These are phyloP conservation scores for Rhabdophis nuchalis DNA, from an alignment of 2,797 vertebrate genomes.

Conservation along the genomic window DNA sequence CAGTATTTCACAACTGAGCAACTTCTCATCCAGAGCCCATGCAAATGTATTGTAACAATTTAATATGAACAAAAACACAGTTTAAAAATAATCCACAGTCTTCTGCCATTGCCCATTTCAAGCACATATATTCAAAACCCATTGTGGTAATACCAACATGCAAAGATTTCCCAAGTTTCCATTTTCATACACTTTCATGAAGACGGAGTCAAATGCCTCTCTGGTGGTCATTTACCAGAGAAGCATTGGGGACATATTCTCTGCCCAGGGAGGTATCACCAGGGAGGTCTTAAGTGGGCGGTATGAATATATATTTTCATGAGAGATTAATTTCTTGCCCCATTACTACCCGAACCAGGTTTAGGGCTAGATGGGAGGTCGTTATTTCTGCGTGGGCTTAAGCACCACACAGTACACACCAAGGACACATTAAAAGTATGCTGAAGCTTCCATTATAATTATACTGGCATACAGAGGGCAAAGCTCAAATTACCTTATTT, in stretches of 20 bases:
- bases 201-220: neutral
- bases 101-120: neutral
- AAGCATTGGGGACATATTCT: neutral
- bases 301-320: neutral
- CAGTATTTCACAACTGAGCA: neutral
- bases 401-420: neutral
- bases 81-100: neutral
- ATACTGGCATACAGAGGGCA: neutral
- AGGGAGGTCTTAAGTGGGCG: neutral
- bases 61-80: neutral
- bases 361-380: neutral
- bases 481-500: neutral
- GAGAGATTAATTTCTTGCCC: neutral
- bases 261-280: neutral
- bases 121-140: neutral
- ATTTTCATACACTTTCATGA: neutral
- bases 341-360: neutral
- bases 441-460: neutral
- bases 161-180: neutral
- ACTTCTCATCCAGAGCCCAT: neutral
- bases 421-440: neutral
- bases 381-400: neutral
- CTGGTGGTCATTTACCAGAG: neutral
- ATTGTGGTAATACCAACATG: neutral
- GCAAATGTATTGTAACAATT: neutral